These are phyloP conservation scores for Addax nasomaculatus DNA, from an alignment of 2,113 vertebrate species.

Conservation along the genomic window DNA sequence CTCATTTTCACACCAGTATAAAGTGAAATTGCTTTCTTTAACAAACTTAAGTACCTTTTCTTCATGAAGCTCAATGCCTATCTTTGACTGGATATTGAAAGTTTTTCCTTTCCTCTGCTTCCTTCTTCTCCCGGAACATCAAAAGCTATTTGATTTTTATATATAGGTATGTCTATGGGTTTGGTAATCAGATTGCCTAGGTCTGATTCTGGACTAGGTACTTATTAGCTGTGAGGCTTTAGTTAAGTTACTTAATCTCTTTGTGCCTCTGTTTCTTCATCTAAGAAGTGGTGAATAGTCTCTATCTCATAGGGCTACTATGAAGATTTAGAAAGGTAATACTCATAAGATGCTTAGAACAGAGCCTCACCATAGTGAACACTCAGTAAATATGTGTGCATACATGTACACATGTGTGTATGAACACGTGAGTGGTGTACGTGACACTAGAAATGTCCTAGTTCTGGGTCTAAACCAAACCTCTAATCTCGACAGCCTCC, in stretches of 20 bases:
- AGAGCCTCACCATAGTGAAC: background rate
- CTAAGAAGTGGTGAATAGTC: background rate
- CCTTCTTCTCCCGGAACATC: background rate
- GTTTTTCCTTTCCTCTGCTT: background rate
- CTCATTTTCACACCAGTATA: background rate
- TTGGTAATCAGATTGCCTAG: background rate
- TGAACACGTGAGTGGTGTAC: background rate
- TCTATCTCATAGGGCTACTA: background rate
- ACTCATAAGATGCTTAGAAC: background rate
- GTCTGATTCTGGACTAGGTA: background rate
- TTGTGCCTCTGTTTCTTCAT: background rate
- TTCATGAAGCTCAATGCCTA: background rate
- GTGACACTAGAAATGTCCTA: background rate
- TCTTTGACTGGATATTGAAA: background rate
- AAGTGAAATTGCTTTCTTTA: background rate
- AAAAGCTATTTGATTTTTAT: background rate
- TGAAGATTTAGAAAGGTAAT: background rate
- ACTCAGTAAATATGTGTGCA: background rate
- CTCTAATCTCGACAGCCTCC: background rate
- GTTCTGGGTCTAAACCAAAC: background rate
- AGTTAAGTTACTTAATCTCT: background rate
- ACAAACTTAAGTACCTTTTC: background rate
- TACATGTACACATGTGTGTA: rapidly evolving
- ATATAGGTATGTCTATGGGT: background rate
- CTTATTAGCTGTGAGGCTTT: background rate